Base-by-base conservation (phyloP, 2,888 invertebrate genomes). In the Phortica magna region DNA sequence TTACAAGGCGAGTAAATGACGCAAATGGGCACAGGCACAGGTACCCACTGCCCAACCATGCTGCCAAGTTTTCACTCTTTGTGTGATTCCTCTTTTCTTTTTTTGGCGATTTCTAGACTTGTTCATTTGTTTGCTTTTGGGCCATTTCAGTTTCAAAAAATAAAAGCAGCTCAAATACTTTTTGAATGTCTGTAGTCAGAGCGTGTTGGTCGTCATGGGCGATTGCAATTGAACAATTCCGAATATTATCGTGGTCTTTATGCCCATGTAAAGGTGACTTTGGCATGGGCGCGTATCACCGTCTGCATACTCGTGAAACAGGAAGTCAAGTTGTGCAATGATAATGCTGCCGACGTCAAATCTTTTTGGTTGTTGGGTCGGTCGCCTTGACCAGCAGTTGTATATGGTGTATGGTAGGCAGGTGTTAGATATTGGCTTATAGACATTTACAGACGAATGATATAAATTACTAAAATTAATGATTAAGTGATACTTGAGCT, bases 21-120 rank as follows among this genome's bases (percentile, higher is more conserved):
- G 10, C 61, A 61, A 48, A 61, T 61, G 61, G 61, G 19, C 17
- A 61, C 55, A 55, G 55, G 55, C 55, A 55, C 55, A 48, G 48
- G 48, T 48, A 48, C 61, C 61, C 61, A 22, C 31, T 22, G 22
- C 22, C 59, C 48, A 48, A 59, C 59, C 59, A n/a, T 59, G 17
- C 9, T 19, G 9, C 9, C n/a, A 59, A 17, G 19, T 22, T 17
- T 17, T 19, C 19, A 14, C 19, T 19, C 10, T 19, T 22, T 17
- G 3, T 61, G 19, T 61, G 59, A n/a, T 10, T 19, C 17, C 19
- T 19, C 19, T 17, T 71, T 55, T 71, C 12, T 68, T 42, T 19
- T 43, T 48, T 70, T 48, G 53, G 14, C 31, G 31, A 17, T 68
- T 55, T 55, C 70, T 71, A 71, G 70, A 71, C 70, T 71, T 71